A percentile compares a stretch with the other conserved stretches of the same genome.
phyloP scores from a whole-genome alignment of 2,888 invertebrate species.

The Tetheella fluctuosa region DNA sequence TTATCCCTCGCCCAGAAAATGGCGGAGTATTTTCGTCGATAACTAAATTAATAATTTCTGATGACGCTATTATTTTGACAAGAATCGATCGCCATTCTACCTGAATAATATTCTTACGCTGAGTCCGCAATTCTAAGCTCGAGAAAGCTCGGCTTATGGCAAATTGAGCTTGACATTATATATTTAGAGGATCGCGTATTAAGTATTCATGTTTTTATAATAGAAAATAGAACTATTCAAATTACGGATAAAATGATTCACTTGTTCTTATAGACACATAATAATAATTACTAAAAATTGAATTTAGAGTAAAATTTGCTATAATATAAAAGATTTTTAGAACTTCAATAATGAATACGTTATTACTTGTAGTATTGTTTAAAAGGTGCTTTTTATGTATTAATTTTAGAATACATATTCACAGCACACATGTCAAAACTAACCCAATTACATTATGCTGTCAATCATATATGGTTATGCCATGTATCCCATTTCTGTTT shows the following conservation, averaged over 20 bases:
- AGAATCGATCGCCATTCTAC: constrained; percentile 36
- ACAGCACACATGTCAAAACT: neutral
- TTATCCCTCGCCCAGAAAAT: constrained; percentile 69
- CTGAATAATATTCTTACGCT: constrained; percentile 11
- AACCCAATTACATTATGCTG: neutral
- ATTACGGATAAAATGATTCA: no score
- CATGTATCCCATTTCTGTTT: neutral
- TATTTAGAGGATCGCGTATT: neutral
- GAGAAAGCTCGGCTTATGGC: neutral
- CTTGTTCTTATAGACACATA: no score
- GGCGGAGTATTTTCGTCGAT: constrained; percentile 62
- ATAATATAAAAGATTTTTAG: no score
- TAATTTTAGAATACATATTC: neutral
- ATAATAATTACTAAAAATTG: no score
- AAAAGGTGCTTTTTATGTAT: no score
- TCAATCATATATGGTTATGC: neutral
- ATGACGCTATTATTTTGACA: constrained; percentile 59
- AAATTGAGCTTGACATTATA: constrained; percentile 1
- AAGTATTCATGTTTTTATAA: neutral
- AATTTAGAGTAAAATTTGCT: no score
- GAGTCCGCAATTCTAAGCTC: neutral
- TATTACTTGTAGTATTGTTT: neutral
- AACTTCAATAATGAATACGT: constrained; percentile 1
- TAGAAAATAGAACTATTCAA: no score
- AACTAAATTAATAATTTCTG: constrained; percentile 68